phyloP scores from a whole-genome alignment of 2,797 vertebrate genomes.

The Apodemus agrarius region DNA sequence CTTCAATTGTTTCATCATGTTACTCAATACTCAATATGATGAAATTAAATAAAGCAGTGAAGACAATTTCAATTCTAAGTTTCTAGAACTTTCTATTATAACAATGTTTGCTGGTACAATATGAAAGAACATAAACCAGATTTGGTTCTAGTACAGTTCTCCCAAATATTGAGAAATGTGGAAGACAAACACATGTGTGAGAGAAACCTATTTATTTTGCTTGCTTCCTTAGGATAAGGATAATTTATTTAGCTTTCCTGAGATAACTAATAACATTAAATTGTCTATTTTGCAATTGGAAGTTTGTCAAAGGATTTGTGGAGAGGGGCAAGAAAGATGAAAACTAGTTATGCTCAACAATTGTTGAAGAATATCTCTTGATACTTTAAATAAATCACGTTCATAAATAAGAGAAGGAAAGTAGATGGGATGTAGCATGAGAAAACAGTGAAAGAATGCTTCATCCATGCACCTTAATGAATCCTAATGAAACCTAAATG shows the following conservation, averaged over 20 bases:
- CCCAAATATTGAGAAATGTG: slow-evolving; percentile 1
- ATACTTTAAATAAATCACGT: slow-evolving; percentile 79
- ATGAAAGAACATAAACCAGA: slow-evolving; percentile 51
- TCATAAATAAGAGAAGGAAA: slow-evolving; percentile 74
- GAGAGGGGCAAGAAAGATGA: slow-evolving; percentile 72
- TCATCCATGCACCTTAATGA: slow-evolving; percentile 12
- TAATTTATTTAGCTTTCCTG: slow-evolving; percentile 77
- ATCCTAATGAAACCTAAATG: too few species aligned
- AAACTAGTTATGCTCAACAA: slow-evolving; percentile 83
- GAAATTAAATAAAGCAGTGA: slow-evolving; percentile 23
- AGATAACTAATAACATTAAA: slow-evolving; percentile 83
- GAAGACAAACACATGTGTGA: slow-evolving; percentile 75
- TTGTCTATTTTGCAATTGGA: slow-evolving; percentile 86
- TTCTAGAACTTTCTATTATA: neutral
- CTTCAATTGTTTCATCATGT: neutral
- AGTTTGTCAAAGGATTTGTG: slow-evolving; percentile 78
- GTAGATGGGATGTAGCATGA: neutral
- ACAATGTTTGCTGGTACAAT: neutral
- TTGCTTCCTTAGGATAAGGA: slow-evolving; percentile 78
- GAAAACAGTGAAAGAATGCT: slow-evolving; percentile 58
- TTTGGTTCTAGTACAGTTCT: neutral
- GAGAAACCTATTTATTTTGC: slow-evolving; percentile 81
- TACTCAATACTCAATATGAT: neutral
- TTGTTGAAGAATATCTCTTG: slow-evolving; percentile 78
- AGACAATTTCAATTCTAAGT: slow-evolving; percentile 31